Conservation (phyloP, 2,888 invertebrate species). For the Catocala fraxini region DNA sequence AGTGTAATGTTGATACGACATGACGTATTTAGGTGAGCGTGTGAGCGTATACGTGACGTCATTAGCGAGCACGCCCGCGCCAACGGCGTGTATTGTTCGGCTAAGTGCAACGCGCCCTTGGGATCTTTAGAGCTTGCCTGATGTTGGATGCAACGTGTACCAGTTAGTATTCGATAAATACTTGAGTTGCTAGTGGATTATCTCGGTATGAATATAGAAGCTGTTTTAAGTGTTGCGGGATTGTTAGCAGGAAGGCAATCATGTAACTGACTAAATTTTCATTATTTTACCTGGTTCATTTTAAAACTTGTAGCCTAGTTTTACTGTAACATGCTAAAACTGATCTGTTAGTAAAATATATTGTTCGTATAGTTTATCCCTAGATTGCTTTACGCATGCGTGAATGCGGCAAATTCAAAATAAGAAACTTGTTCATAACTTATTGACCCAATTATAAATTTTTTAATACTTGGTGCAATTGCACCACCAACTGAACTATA, state of each 20-base stretch:
- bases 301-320: no score
- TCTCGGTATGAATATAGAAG: slow-evolving; percentile 1
- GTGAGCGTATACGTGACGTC: not conserved
- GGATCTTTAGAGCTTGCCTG: not conserved
- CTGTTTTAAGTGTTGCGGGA: not conserved
- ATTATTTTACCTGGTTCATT: no score
- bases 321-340: no score
- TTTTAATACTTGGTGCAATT: no score
- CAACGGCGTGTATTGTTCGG: slow-evolving; percentile 2
- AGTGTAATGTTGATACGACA: not conserved
- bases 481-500: no score
- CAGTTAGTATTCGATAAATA: slow-evolving; percentile 3
- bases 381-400: no score
- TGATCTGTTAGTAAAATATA: no score
- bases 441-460: no score
- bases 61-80: not conserved
- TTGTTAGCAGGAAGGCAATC: not conserved
- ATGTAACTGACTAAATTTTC: not conserved
- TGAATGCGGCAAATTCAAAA: no score
- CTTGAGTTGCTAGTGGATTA: not conserved
- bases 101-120: slow-evolving; percentile 1
- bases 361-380: no score
- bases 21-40: slow-evolving; percentile 1
- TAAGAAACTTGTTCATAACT: no score
- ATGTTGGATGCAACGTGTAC: not conserved